A percentile compares a stretch with the other conserved stretches of the same genome.
phyloP scores from a whole-genome alignment of 1,140 invertebrate species.

The Neodiprion pinetum region DNA sequence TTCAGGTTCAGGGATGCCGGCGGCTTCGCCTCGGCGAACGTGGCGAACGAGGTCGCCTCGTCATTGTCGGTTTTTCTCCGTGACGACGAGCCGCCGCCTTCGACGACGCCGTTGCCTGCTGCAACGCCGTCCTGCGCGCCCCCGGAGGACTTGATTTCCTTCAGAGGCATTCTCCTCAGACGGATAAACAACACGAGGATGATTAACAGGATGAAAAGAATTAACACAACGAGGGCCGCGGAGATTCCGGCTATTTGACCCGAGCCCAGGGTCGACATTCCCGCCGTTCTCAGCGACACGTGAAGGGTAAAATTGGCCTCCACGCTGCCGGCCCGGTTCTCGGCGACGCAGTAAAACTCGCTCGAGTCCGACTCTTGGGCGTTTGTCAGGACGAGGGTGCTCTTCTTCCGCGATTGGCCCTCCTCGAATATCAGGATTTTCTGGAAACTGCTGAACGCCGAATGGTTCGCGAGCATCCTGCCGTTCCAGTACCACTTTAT shows the following conservation, averaged over 20 bases:
- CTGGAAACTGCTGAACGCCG: conserved; percentile 80
- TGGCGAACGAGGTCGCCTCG: conserved; percentile 53
- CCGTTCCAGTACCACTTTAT: conserved; percentile 91
- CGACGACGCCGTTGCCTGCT: conserved; percentile 27
- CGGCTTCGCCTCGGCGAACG: conserved; percentile 45
- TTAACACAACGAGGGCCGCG: conserved; percentile 79
- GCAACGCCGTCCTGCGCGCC: conserved; percentile 72
- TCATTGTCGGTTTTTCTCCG: conserved; percentile 51
- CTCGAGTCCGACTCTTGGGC: conserved; percentile 87
- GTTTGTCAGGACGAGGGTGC: conserved; percentile 83
- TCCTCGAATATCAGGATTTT: conserved; percentile 82
- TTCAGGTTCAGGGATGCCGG: conserved; percentile 47
- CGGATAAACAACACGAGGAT: conserved; percentile 77
- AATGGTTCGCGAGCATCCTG: conserved; percentile 79
- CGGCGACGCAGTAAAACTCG: conserved; percentile 90
- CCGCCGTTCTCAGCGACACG: conserved; percentile 77
- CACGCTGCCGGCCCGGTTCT: conserved; percentile 90
- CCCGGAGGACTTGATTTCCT: conserved; percentile 78
- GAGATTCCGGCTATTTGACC: conserved; percentile 87
- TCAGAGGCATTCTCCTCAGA: conserved; percentile 71
- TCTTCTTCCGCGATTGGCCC: conserved; percentile 74
- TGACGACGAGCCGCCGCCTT: not conserved
- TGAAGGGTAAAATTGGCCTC: conserved; percentile 90
- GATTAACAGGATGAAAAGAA: conserved; percentile 77
- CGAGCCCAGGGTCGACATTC: conserved; percentile 80